A percentile compares a stretch with the other conserved stretches of the same genome.
Conservation (phyloP, 2,888 invertebrate species). For the Drosophila antonietae region DNA sequence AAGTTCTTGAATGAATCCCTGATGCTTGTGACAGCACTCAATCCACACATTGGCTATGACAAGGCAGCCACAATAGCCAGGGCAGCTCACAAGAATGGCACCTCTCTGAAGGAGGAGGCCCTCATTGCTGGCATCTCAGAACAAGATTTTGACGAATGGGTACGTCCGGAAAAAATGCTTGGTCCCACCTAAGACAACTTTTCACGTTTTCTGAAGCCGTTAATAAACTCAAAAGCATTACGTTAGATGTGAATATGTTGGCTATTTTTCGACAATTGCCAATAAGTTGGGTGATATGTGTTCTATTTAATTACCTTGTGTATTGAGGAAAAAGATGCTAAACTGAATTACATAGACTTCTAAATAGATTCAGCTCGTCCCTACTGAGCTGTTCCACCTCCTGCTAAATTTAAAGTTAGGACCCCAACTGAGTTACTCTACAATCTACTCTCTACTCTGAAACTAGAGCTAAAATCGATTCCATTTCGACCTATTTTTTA, state of each 20-base stretch:
- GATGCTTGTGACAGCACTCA: slow-evolving; percentile 98
- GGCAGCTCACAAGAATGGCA: slow-evolving; percentile 95
- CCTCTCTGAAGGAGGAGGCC: slow-evolving; percentile 94
- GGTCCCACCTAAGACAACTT: slow-evolving; percentile 88
- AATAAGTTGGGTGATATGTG: neutral
- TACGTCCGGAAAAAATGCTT: slow-evolving; percentile 94
- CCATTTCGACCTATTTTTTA: neutral
- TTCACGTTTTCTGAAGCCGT: neutral
- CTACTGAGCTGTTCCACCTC: no score
- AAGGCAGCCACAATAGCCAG: slow-evolving; percentile 97
- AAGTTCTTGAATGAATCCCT: slow-evolving; percentile 95
- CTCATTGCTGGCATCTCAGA: slow-evolving; percentile 91
- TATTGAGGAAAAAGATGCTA: neutral
- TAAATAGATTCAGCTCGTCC: neutral
- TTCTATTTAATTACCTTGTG: neutral
- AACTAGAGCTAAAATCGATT: no score
- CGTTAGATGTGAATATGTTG: neutral
- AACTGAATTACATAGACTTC: no score
- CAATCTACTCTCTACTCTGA: no score
- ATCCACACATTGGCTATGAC: slow-evolving; percentile 98
- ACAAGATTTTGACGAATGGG: slow-evolving; percentile 95
- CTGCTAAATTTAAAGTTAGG: no score
- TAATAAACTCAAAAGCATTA: slow-evolving; percentile 5
- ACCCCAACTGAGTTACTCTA: no score
- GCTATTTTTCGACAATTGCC: neutral